Base-by-base conservation (phyloP, 23 tunicate species). In the Halocynthia aurantium region DNA sequence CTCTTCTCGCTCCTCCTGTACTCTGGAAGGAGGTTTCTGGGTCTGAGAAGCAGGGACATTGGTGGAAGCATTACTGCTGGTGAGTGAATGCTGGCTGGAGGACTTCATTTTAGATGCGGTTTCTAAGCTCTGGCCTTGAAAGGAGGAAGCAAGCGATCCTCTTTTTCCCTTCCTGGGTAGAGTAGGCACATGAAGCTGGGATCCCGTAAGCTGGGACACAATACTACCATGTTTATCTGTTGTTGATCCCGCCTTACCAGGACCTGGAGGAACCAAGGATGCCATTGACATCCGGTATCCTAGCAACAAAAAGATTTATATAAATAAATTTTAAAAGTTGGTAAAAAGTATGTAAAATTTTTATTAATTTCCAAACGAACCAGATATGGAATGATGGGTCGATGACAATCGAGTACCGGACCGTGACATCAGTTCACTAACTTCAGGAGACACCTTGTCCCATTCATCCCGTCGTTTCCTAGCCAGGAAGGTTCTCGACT, bases 331-430 rank as follows among this genome's bases (percentile, higher is more conserved):
- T 19, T n/a, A 52, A 51, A 72, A 50, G 31, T 19, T 5, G 17
- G 49, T 2, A 19, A 22, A 22, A 68, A 68, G 49, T 15, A 1
- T 17, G 9, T 71, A 71, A n/a, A 49, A 50, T 22, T 15, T 5
- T 0, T 73, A n/a, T n/a, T n/a, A 53, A 17, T 18, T 15, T 53
- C 17, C 10, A 69, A 11, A 71, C 56, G 20, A 12, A 89, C 96
- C 96, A 50, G 96, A 80, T 40, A 84, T 55, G 31, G 87, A 84
- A 65, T 76, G 80, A 11, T 61, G 71, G 18, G 82, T 67, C 0
- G 96, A 89, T 8, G 96, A 89, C 96, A 89, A 69, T 76, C 96
- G 78, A 73, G 96, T 89, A 18, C 84, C 96, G 20, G 96, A 89
- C 22, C 96, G 80, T 56, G 96, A 89, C 96, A 89, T 84, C 62